Base-by-base conservation (phyloP, 1,140 invertebrate species). In the Manduca sexta region DNA sequence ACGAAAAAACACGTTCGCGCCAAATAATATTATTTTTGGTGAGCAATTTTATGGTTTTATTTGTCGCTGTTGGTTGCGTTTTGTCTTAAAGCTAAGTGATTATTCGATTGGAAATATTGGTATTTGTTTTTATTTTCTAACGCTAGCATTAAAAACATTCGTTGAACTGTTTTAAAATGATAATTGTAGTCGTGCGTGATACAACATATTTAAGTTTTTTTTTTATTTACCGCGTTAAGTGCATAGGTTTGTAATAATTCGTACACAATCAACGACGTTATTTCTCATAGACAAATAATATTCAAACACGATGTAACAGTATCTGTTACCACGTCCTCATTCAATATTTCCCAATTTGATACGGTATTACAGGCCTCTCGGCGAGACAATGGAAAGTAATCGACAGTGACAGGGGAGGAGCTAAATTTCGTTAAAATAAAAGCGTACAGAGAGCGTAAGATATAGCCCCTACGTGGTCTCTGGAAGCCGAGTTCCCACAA, bases 361-460 rank as follows among this genome's bases (percentile, higher is more conserved):
- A 74, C 72, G 64, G 67, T 66, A 69, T 72, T 65, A 69, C 56
- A 57, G 52, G 51, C 67, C 62, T 48, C 58, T 66, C 56, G 52
- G 40, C 42, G 64, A 79, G 74, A 81, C 77, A 84, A 82, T 81
- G 72, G 75, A 70, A 78, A 75, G 72, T 77, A 77, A 82, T 82
- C 75, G 81, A 65, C 72, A 70, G 62, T 79, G 78, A 81, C 76
- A 74, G 43, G 73, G 57, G 71, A 61, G 69, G 73, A 70, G 76
- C 66, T 74, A 75, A 80, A 79, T 80, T 84, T 84, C 69, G 78
- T 82, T 82, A 84, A 82, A 84, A 84, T 81, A 84, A 84, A 84
- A 84, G 77, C 75, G 77, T 66, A 78, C 73, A 68, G 68, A 67
- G 74, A 75, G 60, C 62, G 69, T 74, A 79, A 84, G 78, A 84